Conservation (phyloP, 2,797 vertebrate genomes). For the Melanotaenia parkinsoni region DNA sequence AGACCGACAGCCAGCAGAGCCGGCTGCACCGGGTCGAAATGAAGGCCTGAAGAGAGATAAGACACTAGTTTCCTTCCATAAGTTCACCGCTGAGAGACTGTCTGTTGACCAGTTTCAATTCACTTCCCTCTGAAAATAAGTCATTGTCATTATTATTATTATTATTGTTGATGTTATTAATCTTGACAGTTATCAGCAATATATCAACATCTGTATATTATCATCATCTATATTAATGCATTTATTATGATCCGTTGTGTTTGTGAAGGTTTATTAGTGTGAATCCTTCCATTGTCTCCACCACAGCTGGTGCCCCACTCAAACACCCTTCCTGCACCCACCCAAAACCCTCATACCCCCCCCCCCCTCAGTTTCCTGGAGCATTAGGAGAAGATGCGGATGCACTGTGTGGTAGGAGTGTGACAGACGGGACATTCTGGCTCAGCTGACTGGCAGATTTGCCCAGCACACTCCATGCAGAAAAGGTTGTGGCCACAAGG, state of each 20-base stretch:
- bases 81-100: constrained; percentile 61
- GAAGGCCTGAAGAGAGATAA: constrained; percentile 85
- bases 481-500: constrained; percentile 98
- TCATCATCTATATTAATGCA: constrained; percentile 80
- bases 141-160: constrained; percentile 65
- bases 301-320: constrained; percentile 50
- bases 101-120: constrained; percentile 70
- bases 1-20: constrained; percentile 53
- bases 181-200: constrained; percentile 75
- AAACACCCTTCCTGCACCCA: constrained; percentile 33
- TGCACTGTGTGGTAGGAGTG: constrained; percentile 94
- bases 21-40: constrained; percentile 64
- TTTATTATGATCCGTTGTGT: constrained; percentile 75
- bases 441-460: constrained; percentile 92
- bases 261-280: constrained; percentile 74
- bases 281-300: constrained; percentile 61
- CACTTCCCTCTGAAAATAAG: constrained; percentile 74
- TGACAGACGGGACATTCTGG: constrained; percentile 95
- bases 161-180: constrained; percentile 72
- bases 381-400: constrained; percentile 97
- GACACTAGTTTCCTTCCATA: constrained; percentile 84
- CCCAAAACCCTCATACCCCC: constrained; percentile 2
- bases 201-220: constrained; percentile 81
- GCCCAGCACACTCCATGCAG: constrained; percentile 97
- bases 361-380: not conserved